Evolutionary conservation across 2,797 vertebrate species (phyloP).

Genomic region (Sebastes matsubarae): DNA sequence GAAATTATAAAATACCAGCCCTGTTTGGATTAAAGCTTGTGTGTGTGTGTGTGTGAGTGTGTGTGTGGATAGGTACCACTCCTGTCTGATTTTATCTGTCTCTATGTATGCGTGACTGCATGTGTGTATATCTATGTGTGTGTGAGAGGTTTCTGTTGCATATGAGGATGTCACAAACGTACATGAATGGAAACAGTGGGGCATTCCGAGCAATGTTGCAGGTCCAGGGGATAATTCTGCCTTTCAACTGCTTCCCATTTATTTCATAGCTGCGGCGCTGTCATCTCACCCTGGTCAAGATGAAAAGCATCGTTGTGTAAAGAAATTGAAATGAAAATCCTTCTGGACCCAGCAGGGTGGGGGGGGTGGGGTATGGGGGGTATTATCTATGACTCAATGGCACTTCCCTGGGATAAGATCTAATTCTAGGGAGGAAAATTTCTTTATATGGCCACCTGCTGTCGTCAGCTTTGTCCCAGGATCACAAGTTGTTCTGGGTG

Average conservation of each 20-base stretch:
- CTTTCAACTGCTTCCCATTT: slow-evolving; percentile 96
- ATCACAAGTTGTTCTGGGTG: slow-evolving; percentile 98
- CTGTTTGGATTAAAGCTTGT: slow-evolving; percentile 81
- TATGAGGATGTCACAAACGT: slow-evolving; percentile 42
- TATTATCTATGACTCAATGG: slow-evolving; percentile 94
- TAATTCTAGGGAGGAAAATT: slow-evolving; percentile 94
- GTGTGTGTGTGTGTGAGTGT: slow-evolving; percentile 41
- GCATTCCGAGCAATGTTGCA: slow-evolving; percentile 82
- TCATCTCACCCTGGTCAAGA: slow-evolving; percentile 89
- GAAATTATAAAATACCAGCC: slow-evolving; percentile 76
- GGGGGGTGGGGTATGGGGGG: slow-evolving; percentile 58
- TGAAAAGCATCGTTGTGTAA: slow-evolving; percentile 96
- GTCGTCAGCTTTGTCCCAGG: slow-evolving; percentile 91
- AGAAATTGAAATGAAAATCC: slow-evolving; percentile 98
- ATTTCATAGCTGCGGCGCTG: slow-evolving; percentile 89
- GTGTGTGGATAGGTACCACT: slow-evolving; percentile 19
- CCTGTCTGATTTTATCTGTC: slow-evolving; percentile 41
- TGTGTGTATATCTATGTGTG: slow-evolving; percentile 1
- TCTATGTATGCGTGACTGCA: slow-evolving; percentile 9
- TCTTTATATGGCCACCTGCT: slow-evolving; percentile 94
- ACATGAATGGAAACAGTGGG: slow-evolving; percentile 51
- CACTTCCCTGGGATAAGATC: slow-evolving; percentile 95
- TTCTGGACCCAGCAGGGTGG: slow-evolving; percentile 91
- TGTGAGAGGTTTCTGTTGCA: background rate
- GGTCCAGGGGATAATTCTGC: slow-evolving; percentile 93